Percentiles rank a stretch among this genome's conserved stretches.
phyloP scores from a whole-genome alignment of 2,797 vertebrate species.

The Pristis pectinata region DNA sequence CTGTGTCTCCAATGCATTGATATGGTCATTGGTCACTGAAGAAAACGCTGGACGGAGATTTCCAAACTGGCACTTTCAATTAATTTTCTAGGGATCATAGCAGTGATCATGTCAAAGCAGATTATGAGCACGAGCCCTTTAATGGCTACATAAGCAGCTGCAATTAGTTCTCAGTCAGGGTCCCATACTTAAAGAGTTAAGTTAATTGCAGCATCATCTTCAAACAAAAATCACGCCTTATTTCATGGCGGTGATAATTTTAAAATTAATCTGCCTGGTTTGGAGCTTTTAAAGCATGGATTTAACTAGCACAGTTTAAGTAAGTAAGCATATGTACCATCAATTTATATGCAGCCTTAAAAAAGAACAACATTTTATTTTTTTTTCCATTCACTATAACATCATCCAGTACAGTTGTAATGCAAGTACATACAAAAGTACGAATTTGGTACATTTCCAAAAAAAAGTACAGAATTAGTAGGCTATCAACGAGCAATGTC shows the following conservation, averaged over 20 bases:
- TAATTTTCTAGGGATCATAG: slow-evolving; percentile 47
- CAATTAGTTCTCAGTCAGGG: background rate
- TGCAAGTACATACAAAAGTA: background rate
- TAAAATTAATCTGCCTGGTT: slow-evolving; percentile 3
- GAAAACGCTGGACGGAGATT: slow-evolving; percentile 42
- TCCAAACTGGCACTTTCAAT: slow-evolving; percentile 51
- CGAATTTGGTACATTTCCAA: background rate
- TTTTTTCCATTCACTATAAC: background rate
- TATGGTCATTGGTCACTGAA: slow-evolving; percentile 53
- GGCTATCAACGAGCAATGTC: slow-evolving; percentile 17
- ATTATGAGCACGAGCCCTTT: slow-evolving; percentile 7
- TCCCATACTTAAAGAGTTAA: background rate
- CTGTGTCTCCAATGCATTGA: slow-evolving; percentile 49
- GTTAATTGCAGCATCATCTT: background rate
- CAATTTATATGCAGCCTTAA: background rate
- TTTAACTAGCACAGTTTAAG: background rate
- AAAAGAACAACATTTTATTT: background rate
- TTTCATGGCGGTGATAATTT: background rate
- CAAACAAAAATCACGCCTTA: background rate
- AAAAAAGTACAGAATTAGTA: background rate
- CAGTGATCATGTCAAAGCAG: slow-evolving; percentile 22
- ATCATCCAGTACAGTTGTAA: background rate
- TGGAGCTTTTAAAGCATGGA: background rate
- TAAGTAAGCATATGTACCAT: background rate
- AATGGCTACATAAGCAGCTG: slow-evolving; percentile 6